Evolutionary conservation across 2,113 vertebrate species (phyloP), one percentile per base, ranked within the genome.

Genomic region (Sula dactylatra): DNA sequence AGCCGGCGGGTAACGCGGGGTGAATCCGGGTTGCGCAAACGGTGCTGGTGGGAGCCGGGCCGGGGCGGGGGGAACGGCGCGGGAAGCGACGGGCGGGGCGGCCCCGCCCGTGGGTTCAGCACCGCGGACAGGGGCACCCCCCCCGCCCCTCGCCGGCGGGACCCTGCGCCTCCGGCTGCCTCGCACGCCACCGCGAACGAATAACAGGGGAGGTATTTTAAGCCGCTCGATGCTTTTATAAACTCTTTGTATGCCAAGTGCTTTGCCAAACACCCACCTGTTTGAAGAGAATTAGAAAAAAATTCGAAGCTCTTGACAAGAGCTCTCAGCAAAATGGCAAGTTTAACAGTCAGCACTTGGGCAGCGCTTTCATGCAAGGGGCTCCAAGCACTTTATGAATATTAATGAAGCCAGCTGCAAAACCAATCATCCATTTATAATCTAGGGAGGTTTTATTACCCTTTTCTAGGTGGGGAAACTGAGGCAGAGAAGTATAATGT

Each of bases 371-470:
- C 27, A 11, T 82, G 70, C 56, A 69, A 94, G 66, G 58, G 67
- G 92, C 90, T 95, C 80, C 42, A 66, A 29, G 22, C 38, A 25
- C 52, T 90, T 83, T 65, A 38, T 88, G 95, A 94, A 88, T 97
- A 73, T 92, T 85, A 90, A 96, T 92, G 62, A 95, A 97, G 54
- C 40, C 55, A 94, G 40, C 40, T 88, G 56, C 90, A 76, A 82
- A 95, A 50, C 42, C 20, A 52, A 7, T 58, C 34, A 49, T 72
- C 26, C n/a, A 15, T 31, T 81, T 82, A 69, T 89, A 71, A 76
- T 24, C 24, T 34, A 59, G 13, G 9, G 70, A 76, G 86, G n/a
- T 80, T 81, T 74, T 44, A 50, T 87, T 90, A 49, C 73, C n/a
- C 38, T 81, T 45, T 71, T 86, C 27, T 54, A 80, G 26, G 8